These are phyloP conservation scores for Drosophila ficusphila DNA, from an alignment of 1,140 invertebrate species.

Conservation along the genomic window DNA sequence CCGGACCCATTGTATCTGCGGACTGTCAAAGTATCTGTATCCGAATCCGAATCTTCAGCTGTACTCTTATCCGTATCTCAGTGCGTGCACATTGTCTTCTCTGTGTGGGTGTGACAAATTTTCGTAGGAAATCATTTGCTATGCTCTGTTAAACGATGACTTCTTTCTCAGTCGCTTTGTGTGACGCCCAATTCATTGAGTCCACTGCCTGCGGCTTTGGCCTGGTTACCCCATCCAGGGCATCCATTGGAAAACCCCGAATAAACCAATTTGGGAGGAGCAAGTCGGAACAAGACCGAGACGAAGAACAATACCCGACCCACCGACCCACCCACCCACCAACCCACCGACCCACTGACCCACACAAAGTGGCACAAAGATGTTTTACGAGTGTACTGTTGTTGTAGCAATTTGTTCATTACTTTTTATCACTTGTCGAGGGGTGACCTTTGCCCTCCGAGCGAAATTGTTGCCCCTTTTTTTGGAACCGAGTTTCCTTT, in stretches of 20 bases:
- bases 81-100: constrained; percentile 41
- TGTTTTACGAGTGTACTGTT: constrained; percentile 66
- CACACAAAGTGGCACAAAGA: constrained; percentile 80
- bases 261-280: constrained; percentile 47
- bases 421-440: constrained; percentile 75
- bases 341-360: constrained; percentile 75
- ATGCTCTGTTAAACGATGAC: constrained; percentile 66
- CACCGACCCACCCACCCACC: constrained; percentile 78
- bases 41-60: neutral
- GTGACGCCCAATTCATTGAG: constrained; percentile 76
- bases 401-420: constrained; percentile 79
- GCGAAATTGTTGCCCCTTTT: constrained; percentile 74
- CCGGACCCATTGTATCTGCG: constrained; percentile 23
- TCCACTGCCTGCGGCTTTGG: constrained; percentile 31
- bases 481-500: neutral
- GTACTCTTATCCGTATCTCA: constrained; percentile 10
- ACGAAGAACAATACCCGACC: constrained; percentile 54
- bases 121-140: constrained; percentile 73
- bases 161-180: constrained; percentile 47
- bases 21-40: constrained; percentile 37
- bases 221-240: constrained; percentile 27
- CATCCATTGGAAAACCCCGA: constrained; percentile 5
- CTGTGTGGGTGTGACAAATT: constrained; percentile 59
- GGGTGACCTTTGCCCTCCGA: constrained; percentile 59
- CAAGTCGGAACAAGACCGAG: constrained; percentile 12